These are phyloP conservation scores for Sceliomorpha sp. DNA, from an alignment of 2,888 invertebrate genomes.

Conservation along the genomic window DNA sequence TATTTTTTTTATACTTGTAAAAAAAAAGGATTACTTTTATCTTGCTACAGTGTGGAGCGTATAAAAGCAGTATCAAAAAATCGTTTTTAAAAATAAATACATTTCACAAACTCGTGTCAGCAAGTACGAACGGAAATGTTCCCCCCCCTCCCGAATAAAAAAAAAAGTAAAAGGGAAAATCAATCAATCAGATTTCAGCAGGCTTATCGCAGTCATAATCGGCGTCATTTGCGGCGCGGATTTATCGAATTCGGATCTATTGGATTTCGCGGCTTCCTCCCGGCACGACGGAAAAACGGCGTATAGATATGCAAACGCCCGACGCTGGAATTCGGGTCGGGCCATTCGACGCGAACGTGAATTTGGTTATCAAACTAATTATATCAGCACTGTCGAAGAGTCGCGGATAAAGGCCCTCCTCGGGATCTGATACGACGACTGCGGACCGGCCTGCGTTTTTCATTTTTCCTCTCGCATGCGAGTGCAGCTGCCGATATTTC, in stretches of 20 bases:
- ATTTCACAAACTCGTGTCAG: too few species aligned
- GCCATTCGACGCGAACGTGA: constrained; percentile 38
- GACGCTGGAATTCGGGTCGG: constrained; percentile 44
- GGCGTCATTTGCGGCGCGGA: constrained; percentile 55
- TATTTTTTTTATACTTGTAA: too few species aligned
- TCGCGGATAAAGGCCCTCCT: constrained; percentile 42
- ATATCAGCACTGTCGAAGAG: constrained; percentile 46
- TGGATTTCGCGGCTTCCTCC: constrained; percentile 42
- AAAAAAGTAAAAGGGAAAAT: constrained; percentile 11
- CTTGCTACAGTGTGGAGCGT: too few species aligned
- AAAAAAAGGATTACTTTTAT: too few species aligned
- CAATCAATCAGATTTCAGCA: constrained; percentile 19
- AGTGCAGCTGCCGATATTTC: constrained; percentile 25
- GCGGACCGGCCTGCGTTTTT: constrained; percentile 44
- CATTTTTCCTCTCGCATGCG: constrained; percentile 50
- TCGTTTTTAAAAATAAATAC: too few species aligned
- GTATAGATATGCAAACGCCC: constrained; percentile 47
- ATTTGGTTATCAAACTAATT: constrained; percentile 53
- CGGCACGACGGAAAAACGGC: constrained; percentile 16
- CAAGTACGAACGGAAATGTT: background rate
- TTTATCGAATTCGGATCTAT: constrained; percentile 58
- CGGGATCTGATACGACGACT: constrained; percentile 39
- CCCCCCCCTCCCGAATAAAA: constrained; percentile 9
- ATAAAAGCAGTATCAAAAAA: too few species aligned
- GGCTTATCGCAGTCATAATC: constrained; percentile 55